These are phyloP conservation scores for Pteropus rufus DNA, from an alignment of 2,797 vertebrate genomes.

Conservation along the genomic window DNA sequence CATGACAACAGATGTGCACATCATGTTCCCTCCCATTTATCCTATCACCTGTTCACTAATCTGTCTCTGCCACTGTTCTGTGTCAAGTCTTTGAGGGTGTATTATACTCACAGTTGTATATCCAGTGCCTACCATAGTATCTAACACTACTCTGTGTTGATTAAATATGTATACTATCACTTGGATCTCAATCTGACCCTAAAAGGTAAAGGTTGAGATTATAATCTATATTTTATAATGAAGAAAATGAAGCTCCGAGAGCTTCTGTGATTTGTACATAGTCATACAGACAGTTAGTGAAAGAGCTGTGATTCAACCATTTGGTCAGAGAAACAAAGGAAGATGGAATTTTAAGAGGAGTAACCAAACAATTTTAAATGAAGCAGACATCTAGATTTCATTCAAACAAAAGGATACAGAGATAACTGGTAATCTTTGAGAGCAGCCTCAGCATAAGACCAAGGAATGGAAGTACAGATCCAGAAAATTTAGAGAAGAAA, in stretches of 20 bases:
- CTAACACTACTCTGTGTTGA: neutral
- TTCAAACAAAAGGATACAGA: neutral
- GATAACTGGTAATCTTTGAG: neutral
- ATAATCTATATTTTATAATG: neutral
- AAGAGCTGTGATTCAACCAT: constrained; percentile 23
- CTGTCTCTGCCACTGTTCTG: neutral
- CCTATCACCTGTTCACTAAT: neutral
- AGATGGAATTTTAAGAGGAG: neutral
- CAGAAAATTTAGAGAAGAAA: constrained; percentile 1
- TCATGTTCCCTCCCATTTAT: neutral
- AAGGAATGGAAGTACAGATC: neutral
- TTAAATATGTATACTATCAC: neutral
- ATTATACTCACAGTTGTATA: neutral
- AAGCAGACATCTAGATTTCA: neutral
- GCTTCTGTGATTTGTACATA: neutral
- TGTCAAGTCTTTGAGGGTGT: neutral
- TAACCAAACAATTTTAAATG: neutral
- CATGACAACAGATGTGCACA: neutral
- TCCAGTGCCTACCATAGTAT: neutral
- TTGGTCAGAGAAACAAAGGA: neutral
- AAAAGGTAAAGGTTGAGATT: neutral
- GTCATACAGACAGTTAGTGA: neutral
- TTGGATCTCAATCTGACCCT: neutral
- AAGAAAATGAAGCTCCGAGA: constrained; percentile 2
- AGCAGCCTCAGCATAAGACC: neutral